Conservation (phyloP, 2,888 invertebrate genomes). For the Chromoteleia sp. region DNA sequence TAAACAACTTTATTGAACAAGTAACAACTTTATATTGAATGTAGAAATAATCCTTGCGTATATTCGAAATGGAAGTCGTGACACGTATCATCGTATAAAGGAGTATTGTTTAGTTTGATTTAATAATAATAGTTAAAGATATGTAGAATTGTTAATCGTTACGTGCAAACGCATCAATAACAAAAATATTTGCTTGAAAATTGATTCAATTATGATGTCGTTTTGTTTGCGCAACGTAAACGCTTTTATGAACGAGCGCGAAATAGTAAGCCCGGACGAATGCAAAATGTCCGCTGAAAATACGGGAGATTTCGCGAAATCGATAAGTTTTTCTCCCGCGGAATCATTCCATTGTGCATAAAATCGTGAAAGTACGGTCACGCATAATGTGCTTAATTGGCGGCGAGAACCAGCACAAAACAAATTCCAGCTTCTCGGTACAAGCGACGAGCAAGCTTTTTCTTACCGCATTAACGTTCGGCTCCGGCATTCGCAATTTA, state of each 20-base stretch:
- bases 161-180: neutral
- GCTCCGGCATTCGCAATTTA: constrained; percentile 57
- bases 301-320: constrained; percentile 52
- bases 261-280: constrained; percentile 27
- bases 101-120: too few species aligned
- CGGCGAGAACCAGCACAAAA: constrained; percentile 59
- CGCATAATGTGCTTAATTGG: constrained; percentile 66
- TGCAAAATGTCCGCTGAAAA: constrained; percentile 42
- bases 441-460: constrained; percentile 61
- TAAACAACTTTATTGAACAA: too few species aligned
- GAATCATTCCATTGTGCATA: constrained; percentile 60
- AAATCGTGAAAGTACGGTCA: constrained; percentile 62
- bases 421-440: constrained; percentile 65
- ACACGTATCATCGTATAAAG: too few species aligned
- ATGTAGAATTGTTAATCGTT: neutral
- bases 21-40: too few species aligned
- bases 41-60: too few species aligned
- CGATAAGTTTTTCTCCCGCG: constrained; percentile 48
- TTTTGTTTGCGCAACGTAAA: constrained; percentile 15
- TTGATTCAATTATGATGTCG: constrained; percentile 21
- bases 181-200: neutral
- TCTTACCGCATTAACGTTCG: constrained; percentile 53
- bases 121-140: neutral
- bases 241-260: constrained; percentile 15
- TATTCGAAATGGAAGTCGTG: too few species aligned